Evolutionary conservation across 2,888 invertebrate species (phyloP).

Genomic region (Zaprionus lineosus): DNA sequence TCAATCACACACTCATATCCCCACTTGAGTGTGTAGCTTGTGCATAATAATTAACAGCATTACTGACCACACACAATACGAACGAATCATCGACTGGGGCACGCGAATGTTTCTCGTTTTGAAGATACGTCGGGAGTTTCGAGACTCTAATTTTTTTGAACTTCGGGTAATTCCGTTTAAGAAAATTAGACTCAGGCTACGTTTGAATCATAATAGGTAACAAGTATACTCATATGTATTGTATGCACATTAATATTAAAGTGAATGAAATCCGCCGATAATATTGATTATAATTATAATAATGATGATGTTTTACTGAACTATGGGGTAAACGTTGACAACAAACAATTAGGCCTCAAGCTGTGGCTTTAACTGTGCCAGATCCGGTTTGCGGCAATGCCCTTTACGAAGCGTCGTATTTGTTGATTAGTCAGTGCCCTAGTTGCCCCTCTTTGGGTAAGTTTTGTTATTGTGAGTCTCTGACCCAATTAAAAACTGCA

Average conservation of each 20-base stretch:
- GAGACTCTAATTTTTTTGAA: slow-evolving; percentile 63
- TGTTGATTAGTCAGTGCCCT: slow-evolving; percentile 36
- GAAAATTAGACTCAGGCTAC: too few relatives aligned
- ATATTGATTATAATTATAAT: not conserved
- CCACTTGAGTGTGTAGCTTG: slow-evolving; percentile 7
- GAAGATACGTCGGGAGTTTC: not conserved
- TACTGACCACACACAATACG: slow-evolving; percentile 59
- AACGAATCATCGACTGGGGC: slow-evolving; percentile 27
- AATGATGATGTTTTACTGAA: slow-evolving; percentile 41
- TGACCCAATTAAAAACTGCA: slow-evolving; percentile 72
- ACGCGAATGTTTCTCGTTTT: slow-evolving; percentile 27
- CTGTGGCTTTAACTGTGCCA: slow-evolving; percentile 24
- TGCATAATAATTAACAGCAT: slow-evolving; percentile 32
- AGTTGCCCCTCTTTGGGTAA: slow-evolving; percentile 44
- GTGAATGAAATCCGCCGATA: slow-evolving; percentile 19
- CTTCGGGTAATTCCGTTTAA: slow-evolving; percentile 71
- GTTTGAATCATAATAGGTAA: slow-evolving; percentile 41
- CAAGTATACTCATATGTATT: slow-evolving; percentile 18
- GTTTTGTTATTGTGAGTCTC: slow-evolving; percentile 23
- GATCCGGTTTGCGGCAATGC: slow-evolving; percentile 64
- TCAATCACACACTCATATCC: slow-evolving; percentile 53
- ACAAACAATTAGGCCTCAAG: slow-evolving; percentile 14
- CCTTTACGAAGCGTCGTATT: slow-evolving; percentile 35
- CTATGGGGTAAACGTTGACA: slow-evolving; percentile 54
- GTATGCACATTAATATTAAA: too few relatives aligned